phyloP scores from a whole-genome alignment of 2,888 invertebrate species.

The Sminthurinus aureus region DNA sequence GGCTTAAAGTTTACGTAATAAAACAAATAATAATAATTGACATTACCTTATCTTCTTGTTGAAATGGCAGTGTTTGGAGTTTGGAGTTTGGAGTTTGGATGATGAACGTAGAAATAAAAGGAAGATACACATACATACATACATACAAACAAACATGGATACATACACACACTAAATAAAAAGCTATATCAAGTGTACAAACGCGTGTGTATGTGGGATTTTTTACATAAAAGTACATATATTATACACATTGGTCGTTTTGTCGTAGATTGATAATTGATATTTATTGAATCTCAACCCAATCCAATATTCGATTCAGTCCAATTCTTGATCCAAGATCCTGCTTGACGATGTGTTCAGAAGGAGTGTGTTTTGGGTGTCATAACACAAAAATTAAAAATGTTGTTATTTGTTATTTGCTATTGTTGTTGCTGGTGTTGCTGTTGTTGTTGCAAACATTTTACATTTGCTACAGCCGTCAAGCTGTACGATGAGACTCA shows the following conservation, averaged over 20 bases:
- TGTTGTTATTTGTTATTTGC: not conserved
- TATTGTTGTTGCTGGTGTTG: not conserved
- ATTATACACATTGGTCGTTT: not conserved
- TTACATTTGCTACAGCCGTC: not conserved
- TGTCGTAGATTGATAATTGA: not conserved
- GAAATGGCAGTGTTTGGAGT: constrained; percentile 36
- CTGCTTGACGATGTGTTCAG: too few species aligned
- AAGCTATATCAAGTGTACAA: too few species aligned
- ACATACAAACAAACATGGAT: not conserved
- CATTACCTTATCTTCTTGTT: constrained; percentile 35
- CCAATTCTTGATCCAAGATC: too few species aligned
- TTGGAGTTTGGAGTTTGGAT: not conserved
- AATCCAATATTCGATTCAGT: too few species aligned
- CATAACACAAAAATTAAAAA: not conserved
- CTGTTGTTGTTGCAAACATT: too few species aligned
- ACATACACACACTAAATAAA: too few species aligned
- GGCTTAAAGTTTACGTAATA: too few species aligned
- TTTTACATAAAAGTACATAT: not conserved
- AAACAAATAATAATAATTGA: not conserved
- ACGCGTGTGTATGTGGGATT: too few species aligned
- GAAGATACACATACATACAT: not conserved
- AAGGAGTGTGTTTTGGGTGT: too few species aligned
- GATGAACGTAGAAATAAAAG: not conserved
- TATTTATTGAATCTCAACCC: not conserved
- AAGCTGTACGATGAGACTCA: not conserved